Percentiles rank a stretch among this genome's conserved stretches.
These are phyloP conservation scores for Zaprionus davidi DNA, from an alignment of 1,140 invertebrate genomes.

Conservation along the genomic window DNA sequence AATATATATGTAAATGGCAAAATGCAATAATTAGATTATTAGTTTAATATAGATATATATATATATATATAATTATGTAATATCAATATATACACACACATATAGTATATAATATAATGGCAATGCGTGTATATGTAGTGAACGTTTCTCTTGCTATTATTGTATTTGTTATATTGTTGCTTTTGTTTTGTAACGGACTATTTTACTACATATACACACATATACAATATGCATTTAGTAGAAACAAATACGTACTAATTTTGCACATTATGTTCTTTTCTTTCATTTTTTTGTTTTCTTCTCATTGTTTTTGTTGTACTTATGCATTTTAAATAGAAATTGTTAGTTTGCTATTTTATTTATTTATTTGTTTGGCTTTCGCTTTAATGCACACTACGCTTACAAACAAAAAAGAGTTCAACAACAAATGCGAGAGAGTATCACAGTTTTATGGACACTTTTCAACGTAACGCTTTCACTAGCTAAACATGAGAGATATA, in stretches of 20 bases:
- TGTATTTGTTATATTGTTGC: slow-evolving; percentile 26
- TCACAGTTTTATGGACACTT: slow-evolving; percentile 70
- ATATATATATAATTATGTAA: slow-evolving; percentile 66
- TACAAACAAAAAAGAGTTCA: slow-evolving; percentile 61
- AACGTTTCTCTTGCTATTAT: slow-evolving; percentile 21
- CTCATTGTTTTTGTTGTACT: slow-evolving; percentile 53
- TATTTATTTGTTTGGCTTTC: slow-evolving; percentile 79
- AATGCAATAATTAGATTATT: slow-evolving; percentile 84
- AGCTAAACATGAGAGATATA: slow-evolving; percentile 75
- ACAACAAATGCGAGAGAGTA: slow-evolving; percentile 62
- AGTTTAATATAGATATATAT: slow-evolving; percentile 82
- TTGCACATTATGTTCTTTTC: slow-evolving; percentile 61
- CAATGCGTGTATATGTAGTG: slow-evolving; percentile 63
- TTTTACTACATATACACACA: slow-evolving; percentile 69
- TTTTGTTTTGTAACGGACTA: slow-evolving; percentile 30
- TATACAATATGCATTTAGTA: slow-evolving; percentile 76
- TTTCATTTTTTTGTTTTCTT: slow-evolving; percentile 50
- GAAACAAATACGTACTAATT: slow-evolving; percentile 80
- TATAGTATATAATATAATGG: slow-evolving; percentile 60
- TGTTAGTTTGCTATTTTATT: slow-evolving; percentile 80
- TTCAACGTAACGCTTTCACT: slow-evolving; percentile 74
- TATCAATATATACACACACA: slow-evolving; percentile 81
- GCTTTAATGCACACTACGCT: slow-evolving; percentile 82
- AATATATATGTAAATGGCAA: slow-evolving; percentile 84
- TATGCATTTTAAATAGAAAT: slow-evolving; percentile 78